Percentiles rank a stretch among this genome's conserved stretches.
Conservation (phyloP, 2,797 vertebrate species). For the Staurois parvus region DNA sequence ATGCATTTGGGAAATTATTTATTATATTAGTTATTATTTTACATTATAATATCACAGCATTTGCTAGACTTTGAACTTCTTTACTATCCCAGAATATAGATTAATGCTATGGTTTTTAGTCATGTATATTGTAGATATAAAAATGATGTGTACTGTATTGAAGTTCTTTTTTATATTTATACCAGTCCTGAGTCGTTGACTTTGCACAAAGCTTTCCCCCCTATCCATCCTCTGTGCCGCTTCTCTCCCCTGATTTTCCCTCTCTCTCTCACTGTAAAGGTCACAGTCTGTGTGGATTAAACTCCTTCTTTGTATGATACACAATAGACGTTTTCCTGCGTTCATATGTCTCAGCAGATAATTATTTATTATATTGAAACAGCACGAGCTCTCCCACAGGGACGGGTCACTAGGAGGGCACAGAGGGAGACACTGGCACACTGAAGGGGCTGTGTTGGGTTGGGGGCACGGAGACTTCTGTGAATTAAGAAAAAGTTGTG, state of each 20-base stretch:
- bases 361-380: conserved; percentile 54
- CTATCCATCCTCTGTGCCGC: neutral
- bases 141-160: no score
- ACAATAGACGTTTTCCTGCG: conserved; percentile 51
- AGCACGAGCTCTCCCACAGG: conserved; percentile 42
- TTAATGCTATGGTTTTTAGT: no score
- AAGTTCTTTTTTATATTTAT: no score
- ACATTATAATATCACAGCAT: no score
- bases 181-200: no score
- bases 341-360: conserved; percentile 48
- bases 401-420: conserved; percentile 44
- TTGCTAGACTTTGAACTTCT: no score
- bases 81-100: no score
- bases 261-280: conserved; percentile 46
- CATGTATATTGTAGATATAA: no score
- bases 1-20: no score
- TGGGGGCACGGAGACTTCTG: neutral
- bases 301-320: conserved; percentile 50
- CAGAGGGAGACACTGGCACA: neutral
- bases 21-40: no score
- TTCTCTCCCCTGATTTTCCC: neutral
- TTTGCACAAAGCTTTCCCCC: no score
- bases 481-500: no score
- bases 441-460: neutral
- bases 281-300: conserved; percentile 50